Evolutionary conservation across 92 coral and sea anemone genomes (phyloP), one percentile per base, ranked within the genome.

Genomic region (Blastomussa wellsi): DNA sequence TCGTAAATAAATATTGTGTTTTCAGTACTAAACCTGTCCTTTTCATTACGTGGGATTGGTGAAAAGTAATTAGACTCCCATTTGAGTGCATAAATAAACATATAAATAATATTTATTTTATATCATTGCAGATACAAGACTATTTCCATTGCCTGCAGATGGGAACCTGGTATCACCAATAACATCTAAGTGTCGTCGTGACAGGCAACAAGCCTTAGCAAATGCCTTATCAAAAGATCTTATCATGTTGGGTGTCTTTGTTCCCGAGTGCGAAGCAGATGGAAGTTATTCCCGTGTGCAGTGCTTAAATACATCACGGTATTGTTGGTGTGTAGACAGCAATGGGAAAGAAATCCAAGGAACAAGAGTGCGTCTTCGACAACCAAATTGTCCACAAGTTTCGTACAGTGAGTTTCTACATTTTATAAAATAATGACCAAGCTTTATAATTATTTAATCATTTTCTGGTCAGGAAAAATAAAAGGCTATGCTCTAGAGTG

Each of bases 311-410:
- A 72, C 92, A 11, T 72, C 89, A 35, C 88, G 89, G 9, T 78
- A 82, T 14, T 96, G 98, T 76, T 96, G 98, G 98, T 96, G 98
- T 68, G 98, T 96, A 8, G 94, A 96, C 73, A 80, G 53, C 2
- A 79, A 49, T 44, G 98, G 98, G 0, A 89, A 82, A 65, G 98
- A 94, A 73, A 83, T 96, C 39, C 74, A 62, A 2, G 94, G 95
- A 37, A 96, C 98, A 13, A 92, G 98, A 74, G 93, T 89, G 17
- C 74, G 89, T 12, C 77, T 65, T 19, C 81, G 83, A 41, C 79
- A 74, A 79, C 95, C 98, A 17, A 83, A 72, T 65, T 96, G 98
- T 79, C 94, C 93, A 19, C 36, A 78, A 71, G 26, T 51, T 44
- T 66, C 67, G 35, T 70, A 82, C 16, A 82, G 86, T 82, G 69